These are phyloP conservation scores for Uloborus plumipes DNA, from an alignment of 2,888 invertebrate species.

Conservation along the genomic window DNA sequence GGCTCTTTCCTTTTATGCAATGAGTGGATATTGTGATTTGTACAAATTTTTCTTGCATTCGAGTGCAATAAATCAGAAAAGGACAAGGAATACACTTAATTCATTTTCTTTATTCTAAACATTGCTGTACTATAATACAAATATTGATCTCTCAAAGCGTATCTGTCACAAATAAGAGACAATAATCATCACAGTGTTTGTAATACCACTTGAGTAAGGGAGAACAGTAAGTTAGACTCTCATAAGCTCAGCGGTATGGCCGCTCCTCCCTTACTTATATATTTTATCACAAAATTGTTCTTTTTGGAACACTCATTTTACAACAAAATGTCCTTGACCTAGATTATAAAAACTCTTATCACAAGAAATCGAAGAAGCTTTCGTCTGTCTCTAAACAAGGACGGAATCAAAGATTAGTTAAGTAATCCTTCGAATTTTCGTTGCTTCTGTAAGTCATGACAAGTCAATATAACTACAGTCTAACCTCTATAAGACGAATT, in stretches of 20 bases:
- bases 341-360: conserved; percentile 32
- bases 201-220: conserved; percentile 57
- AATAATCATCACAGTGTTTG: conserved; percentile 56
- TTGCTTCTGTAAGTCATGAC: too few relatives aligned
- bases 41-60: too few relatives aligned
- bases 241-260: conserved; percentile 46
- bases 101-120: conserved; percentile 32
- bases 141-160: conserved; percentile 30
- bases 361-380: conserved; percentile 21
- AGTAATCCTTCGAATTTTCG: neutral
- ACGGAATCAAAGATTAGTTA: conserved; percentile 25
- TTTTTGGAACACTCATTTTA: neutral
- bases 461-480: neutral
- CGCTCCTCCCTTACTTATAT: conserved; percentile 21
- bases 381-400: conserved; percentile 21
- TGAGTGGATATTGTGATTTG: too few relatives aligned
- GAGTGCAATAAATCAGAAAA: too few relatives aligned
- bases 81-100: too few relatives aligned
- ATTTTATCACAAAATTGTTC: conserved; percentile 41
- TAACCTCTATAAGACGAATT: neutral
- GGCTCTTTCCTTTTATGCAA: too few relatives aligned
- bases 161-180: conserved; percentile 31
- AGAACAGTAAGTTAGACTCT: conserved; percentile 30
- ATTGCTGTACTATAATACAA: conserved; percentile 44
- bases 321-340: neutral